Percentiles rank a stretch among this genome's conserved stretches.
Evolutionary conservation across 2,797 vertebrate species (phyloP).

Genomic region (Pantherophis alleghaniensis): DNA sequence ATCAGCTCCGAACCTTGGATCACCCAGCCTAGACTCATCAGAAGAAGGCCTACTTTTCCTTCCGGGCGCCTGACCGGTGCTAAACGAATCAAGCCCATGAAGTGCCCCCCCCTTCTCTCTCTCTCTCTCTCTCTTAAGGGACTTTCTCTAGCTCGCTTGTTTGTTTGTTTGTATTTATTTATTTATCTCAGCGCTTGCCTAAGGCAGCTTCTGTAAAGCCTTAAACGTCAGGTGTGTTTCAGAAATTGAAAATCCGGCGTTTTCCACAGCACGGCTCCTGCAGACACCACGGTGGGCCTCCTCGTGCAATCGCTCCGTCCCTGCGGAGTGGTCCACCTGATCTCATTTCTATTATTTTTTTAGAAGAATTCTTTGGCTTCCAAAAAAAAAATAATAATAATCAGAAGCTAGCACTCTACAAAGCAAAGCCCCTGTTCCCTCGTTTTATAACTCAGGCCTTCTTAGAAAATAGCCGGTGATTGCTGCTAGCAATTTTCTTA

Average conservation of each 20-base stretch:
- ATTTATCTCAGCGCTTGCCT: background rate
- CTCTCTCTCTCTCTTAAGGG: background rate
- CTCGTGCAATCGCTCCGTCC: background rate
- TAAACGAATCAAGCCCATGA: background rate
- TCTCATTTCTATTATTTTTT: background rate
- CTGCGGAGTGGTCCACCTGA: background rate
- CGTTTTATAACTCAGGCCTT: background rate
- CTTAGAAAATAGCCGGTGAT: background rate
- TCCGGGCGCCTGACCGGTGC: background rate
- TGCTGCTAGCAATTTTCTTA: background rate
- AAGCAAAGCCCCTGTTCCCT: background rate
- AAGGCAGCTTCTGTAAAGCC: background rate
- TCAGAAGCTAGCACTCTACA: background rate
- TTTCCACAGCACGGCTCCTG: background rate
- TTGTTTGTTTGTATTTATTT: background rate
- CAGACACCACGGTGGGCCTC: background rate
- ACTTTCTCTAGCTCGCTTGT: background rate
- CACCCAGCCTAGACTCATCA: too few species aligned
- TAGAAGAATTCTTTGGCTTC: background rate
- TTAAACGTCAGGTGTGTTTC: background rate
- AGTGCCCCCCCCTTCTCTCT: too few species aligned
- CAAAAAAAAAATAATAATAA: too few species aligned
- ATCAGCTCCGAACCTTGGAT: background rate
- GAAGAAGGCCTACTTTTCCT: background rate
- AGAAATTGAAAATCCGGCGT: background rate